Base-by-base conservation (phyloP, 2,797 vertebrate species). In the Myotis pilosus region DNA sequence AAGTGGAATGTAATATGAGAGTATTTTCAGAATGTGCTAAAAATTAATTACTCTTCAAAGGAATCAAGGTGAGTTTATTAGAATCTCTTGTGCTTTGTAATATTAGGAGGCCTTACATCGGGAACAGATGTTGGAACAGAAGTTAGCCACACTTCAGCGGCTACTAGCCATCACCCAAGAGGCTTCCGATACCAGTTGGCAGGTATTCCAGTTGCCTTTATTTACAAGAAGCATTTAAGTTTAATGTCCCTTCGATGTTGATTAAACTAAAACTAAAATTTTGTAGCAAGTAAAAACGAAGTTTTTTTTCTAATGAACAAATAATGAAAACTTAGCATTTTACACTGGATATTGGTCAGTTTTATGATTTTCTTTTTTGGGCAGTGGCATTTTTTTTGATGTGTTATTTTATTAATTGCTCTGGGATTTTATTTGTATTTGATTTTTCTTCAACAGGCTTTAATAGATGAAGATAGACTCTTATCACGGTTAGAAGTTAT, bases 101-200 rank as follows among this genome's bases (percentile, higher is more conserved):
- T 91, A 87, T 38, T 95, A 99, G 99, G 99, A 99, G 98, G 99
- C 99, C 98, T 99, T 99, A 98, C 99, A 99, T 98, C 98, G 99
- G 98, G 99, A 99, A 98, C 99, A 99, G 99, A 99, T 99, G 99
- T 98, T 99, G 98, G 99, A 99, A 98, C 99, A 99, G 98, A 99
- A 99, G 98, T 96, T 99, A 96, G 99, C 99, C 97, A 99, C 99
- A 10, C 99, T 99, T 98, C 99, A 99, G 98, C 98, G 99, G 95
- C 98, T 99, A 84, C 98, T 99, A 96, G 98, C 99, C 98, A 99
- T 98, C 97, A 99, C 99, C 23, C 99, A 99, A 98, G 99, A 99
- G 98, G 99, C 99, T 97, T 99, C 99, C 8, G 99, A 99, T 99
- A 99, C 99, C 98, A 99, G 99, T 98, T 99, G 99, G 99, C 99